Conservation (phyloP, 2,113 vertebrate species). For the Ivindomyrus marchei region DNA sequence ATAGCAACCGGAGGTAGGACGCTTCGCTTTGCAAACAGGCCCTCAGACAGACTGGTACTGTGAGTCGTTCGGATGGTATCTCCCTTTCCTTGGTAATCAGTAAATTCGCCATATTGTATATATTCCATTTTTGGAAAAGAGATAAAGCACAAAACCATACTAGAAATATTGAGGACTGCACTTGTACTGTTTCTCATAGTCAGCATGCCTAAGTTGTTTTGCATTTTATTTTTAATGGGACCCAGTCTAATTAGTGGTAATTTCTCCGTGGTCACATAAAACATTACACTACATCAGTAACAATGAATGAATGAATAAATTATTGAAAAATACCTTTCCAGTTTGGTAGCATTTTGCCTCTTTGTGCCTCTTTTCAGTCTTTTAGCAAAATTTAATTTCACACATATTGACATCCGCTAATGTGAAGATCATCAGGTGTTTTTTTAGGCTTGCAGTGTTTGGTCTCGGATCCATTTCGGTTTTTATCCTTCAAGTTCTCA, state of each 20-base stretch:
- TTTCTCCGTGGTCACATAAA: background rate
- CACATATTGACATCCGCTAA: background rate
- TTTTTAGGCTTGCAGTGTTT: background rate
- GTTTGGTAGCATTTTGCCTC: conserved; percentile 10
- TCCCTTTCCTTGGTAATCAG: background rate
- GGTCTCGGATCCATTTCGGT: background rate
- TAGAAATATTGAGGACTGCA: background rate
- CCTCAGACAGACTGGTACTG: background rate
- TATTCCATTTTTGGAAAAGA: background rate
- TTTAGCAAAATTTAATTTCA: background rate
- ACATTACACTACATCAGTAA: background rate
- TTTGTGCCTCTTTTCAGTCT: background rate
- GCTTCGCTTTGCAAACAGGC: background rate
- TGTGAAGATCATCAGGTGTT: background rate
- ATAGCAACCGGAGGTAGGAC: conserved; percentile 80
- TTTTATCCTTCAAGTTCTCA: background rate
- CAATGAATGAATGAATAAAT: background rate
- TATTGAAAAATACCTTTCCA: background rate
- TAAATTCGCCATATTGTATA: background rate
- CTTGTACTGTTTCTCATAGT: background rate
- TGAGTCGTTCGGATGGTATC: background rate
- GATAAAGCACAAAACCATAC: background rate
- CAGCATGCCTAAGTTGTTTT: background rate
- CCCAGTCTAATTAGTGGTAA: background rate
- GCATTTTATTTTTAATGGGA: background rate